Base-by-base conservation (phyloP, 2,113 vertebrate genomes). In the Microtus oregoni region DNA sequence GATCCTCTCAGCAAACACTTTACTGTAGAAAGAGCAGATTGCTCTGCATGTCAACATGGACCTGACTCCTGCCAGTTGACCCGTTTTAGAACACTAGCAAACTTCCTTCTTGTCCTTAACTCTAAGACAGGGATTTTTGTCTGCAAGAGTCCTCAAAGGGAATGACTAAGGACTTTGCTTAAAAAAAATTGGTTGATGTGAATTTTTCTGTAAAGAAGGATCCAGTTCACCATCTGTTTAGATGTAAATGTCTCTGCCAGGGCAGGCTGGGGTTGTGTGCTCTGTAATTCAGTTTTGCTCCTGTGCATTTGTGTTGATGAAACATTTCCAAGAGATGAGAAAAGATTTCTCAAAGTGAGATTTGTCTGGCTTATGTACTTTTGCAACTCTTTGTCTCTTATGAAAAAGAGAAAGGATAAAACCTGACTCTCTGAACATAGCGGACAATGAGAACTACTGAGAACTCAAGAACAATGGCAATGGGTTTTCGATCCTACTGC, bases 231-330 rank as follows among this genome's bases (percentile, higher is more conserved):
- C 52, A 70, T 94, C 38, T 78, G 35, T 83, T 24, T 73, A 86
- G 19, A 92, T 14, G 20, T 58, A 82, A 19, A 63, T 89, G 38
- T 92, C 92, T 92, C 92, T 92, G 67, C 12, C 38, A 83, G 65
- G 52, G 26, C 88, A 19, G 35, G 81, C 44, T 41, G 44, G 28
- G 22, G 26, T 67, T 67, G 28, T 22, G 17, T 86, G 83, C 30
- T 68, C 63, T 68, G 17, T 86, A 77, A 72, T 10, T 75, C 52
- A 70, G 7, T 55, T 38, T 17, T 41, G 17, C 6, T 77, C 55
- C 92, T 44, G 47, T 41, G 41, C 6, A 24, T 78, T 55, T 65
- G 70, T 26, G 58, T 22, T 44, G 38, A 89, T 67, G 77, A 90
- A 90, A 72, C 13, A 94, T 94, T 85, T 52, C 24, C 5, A 50